Evolutionary conservation across 2,797 vertebrate species (phyloP), one percentile per base, ranked within the genome.

Genomic region (Pipistrellus pipistrellus): DNA sequence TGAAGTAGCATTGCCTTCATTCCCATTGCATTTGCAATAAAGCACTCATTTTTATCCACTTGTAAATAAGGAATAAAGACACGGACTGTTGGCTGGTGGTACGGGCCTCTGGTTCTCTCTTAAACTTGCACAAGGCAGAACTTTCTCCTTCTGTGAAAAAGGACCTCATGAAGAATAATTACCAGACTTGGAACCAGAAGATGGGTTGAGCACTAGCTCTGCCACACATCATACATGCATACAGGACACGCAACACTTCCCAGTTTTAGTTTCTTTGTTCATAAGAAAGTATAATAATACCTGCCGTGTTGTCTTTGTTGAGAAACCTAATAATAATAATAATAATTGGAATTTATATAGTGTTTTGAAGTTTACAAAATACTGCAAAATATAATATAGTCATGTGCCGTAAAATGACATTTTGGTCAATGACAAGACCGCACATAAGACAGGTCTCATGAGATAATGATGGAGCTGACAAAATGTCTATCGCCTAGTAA

Each of bases 41-140:
- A n/a, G 15, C 44, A 85, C n/a, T 93, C 82, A 71, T 93, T 98
- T 97, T 96, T 82, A 95, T 72, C 17, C 59, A 93, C 66, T 95
- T 92, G 30, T 75, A 88, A 94, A 38, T 82, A 90, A 94, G 75
- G 76, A 12, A 96, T 92, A 96, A 95, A 97, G 6, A n/a, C 11
- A 78, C 27, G 55, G 90, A 75, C 64, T 90, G 20, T 17, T 75
- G 35, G 32, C 59, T 85, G 11, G 86, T 55, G 30, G 69, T 23
- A 25, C 2, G 94, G 89, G 18, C 75, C 2, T 4, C 86, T 82
- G 20, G 8, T 80, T 84, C 92, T 94, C 59, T 64, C 73, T 87
- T 80, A 92, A 87, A 38, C n/a, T 81, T 15, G 18, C 15, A 32
- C 15, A 80, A 38, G 44, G n/a, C 38, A 82, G 8, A 35, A 20